phyloP scores from a whole-genome alignment of 2,888 invertebrate genomes.

The Synanthedon tipuliformis region DNA sequence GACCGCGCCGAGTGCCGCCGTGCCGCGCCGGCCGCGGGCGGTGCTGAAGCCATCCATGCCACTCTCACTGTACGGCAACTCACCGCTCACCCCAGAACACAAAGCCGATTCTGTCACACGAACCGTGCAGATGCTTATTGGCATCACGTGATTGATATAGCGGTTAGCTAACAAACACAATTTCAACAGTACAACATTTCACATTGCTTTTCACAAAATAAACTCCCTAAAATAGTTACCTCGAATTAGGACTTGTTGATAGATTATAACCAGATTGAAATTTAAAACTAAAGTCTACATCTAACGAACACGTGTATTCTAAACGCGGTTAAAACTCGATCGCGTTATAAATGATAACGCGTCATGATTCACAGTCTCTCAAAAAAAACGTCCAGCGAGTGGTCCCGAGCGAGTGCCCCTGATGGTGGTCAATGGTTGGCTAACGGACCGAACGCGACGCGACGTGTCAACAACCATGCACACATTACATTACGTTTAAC shows the following conservation, averaged over 20 bases:
- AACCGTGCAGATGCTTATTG: not conserved
- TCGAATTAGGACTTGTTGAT: too few species aligned
- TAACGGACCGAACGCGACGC: not conserved
- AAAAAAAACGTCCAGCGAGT: slow-evolving; percentile 7
- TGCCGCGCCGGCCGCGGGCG: slow-evolving; percentile 48
- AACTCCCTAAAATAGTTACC: too few species aligned
- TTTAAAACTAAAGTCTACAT: too few species aligned
- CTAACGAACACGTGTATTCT: too few species aligned
- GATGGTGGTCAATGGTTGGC: slow-evolving; percentile 8
- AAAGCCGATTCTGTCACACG: not conserved
- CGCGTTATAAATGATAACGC: slow-evolving; percentile 8
- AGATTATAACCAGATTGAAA: too few species aligned
- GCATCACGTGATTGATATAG: slow-evolving; percentile 2
- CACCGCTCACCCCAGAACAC: slow-evolving; percentile 9
- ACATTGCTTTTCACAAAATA: too few species aligned
- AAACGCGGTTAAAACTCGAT: not conserved
- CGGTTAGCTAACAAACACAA: not conserved
- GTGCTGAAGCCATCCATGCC: slow-evolving; percentile 22
- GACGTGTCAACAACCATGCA: slow-evolving; percentile 23
- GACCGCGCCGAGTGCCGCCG: slow-evolving; percentile 47
- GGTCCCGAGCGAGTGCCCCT: not conserved
- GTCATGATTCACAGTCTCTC: slow-evolving; percentile 11
- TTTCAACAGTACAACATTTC: too few species aligned
- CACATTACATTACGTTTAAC: slow-evolving; percentile 2
- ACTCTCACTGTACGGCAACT: slow-evolving; percentile 50